Evolutionary conservation across 2,113 vertebrate genomes (phyloP), one percentile per base, ranked within the genome.

Genomic region (Chaetodon trifascialis): DNA sequence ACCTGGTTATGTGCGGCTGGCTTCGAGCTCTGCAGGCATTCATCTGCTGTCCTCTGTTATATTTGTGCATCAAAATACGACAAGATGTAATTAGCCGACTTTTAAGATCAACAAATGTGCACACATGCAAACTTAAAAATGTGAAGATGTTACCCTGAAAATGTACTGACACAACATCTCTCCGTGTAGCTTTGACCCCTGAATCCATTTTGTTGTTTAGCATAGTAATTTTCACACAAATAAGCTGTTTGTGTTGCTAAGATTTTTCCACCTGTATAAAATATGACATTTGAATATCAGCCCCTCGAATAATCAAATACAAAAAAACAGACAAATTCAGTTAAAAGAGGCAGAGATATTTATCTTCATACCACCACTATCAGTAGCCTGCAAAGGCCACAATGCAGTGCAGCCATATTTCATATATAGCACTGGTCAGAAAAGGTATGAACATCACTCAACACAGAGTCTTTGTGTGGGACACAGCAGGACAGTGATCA

Each of bases 401-500:
- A 67, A 51, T 42, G 34, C 21, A 70, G 47, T 16, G 5, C 19
- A 71, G 73, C 66, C 12, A 7, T 34, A 63, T 66, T 58, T 60
- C 38, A 79, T 4, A 42, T 40, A 80, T 30, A 64, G 62, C 60
- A 47, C 38, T 3, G 12, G 36, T 72, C 66, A 74, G 73, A 54
- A n/a, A 60, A 68, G 21, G 44, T 75, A 70, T 62, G 25, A 69
- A 38, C 34, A 44, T 58, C 6, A 10, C 36, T 59, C 49, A 68
- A 64, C n/a, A n/a, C 67, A 70, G 5, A 47, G 55, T 46, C 66
- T 74, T 60, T 68, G 68, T 34, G 36, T 6, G 17, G 40, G 25
- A 73, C 38, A 42, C 30, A 46, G 44, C 52, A 54, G 19, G 23
- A 76, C 23, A 55, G 16, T 3, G 59, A 73, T 59, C 7, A 11